Conservation (phyloP, 2,113 vertebrate species). For the Rhabdomys dilectus region DNA sequence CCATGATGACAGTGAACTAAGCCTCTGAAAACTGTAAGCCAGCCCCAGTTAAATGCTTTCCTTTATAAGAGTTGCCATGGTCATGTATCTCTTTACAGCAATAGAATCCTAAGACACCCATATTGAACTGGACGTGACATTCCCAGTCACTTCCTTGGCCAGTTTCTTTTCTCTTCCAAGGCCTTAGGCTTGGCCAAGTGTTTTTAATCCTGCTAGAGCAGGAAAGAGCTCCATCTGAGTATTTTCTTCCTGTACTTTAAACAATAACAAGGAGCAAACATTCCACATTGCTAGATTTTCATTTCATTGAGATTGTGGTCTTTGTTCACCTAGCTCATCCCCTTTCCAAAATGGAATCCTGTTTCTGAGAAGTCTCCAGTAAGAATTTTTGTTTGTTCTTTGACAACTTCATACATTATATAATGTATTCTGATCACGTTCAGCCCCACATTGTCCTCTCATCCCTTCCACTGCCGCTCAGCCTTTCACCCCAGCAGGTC, state of each 20-base stretch:
- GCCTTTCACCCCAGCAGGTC: background rate
- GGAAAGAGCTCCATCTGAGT: constrained; percentile 2
- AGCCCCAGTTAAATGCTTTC: background rate
- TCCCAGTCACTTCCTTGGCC: background rate
- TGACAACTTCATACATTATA: background rate
- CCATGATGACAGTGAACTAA: background rate
- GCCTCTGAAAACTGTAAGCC: background rate
- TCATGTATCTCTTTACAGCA: background rate
- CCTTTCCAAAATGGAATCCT: background rate
- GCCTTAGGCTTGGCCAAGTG: constrained; percentile 14
- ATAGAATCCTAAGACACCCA: background rate
- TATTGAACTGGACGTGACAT: background rate
- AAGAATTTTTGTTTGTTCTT: background rate
- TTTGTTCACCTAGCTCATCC: background rate
- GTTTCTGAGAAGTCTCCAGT: constrained; percentile 46
- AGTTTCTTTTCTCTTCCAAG: constrained; percentile 38
- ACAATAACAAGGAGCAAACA: background rate
- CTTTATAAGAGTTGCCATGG: background rate
- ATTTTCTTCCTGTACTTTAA: background rate
- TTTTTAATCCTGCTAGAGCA: background rate
- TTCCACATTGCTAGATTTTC: background rate
- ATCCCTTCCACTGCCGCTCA: background rate
- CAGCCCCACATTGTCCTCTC: background rate
- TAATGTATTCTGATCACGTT: background rate
- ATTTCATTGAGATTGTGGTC: constrained; percentile 37